Percentiles rank a stretch among this genome's conserved stretches.
These are phyloP conservation scores for Diacarnus erythraeanus DNA, from an alignment of 37 sponge, comb jelly and placozoan genomes.

Conservation along the genomic window DNA sequence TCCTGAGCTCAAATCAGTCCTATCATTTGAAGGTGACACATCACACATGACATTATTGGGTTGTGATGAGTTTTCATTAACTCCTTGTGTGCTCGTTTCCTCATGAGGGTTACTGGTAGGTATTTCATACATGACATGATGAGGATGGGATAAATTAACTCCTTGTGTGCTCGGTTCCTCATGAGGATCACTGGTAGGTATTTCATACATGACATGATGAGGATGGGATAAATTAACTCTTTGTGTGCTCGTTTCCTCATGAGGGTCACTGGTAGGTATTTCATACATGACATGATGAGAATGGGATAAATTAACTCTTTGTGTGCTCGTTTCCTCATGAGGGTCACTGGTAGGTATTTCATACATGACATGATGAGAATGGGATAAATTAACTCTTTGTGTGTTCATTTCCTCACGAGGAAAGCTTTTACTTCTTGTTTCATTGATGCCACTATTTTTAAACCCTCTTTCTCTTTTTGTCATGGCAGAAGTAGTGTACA, in stretches of 20 bases:
- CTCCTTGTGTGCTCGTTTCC: background rate
- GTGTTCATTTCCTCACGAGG: no score
- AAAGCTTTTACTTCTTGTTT: no score
- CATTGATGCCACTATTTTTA: no score
- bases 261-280: background rate
- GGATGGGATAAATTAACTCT: background rate
- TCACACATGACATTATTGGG: background rate
- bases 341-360: background rate
- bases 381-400: no score
- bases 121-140: background rate
- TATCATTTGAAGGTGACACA: background rate
- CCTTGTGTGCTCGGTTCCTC: background rate
- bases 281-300: background rate
- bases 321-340: background rate
- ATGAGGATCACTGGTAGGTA: background rate
- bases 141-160: background rate
- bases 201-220: background rate
- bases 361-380: background rate
- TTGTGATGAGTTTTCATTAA: background rate
- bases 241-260: background rate
- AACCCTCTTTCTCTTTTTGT: no score
- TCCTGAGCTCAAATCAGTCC: background rate
- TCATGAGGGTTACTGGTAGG: background rate
- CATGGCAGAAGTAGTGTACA: no score
- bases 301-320: background rate